Evolutionary conservation across 2,888 invertebrate genomes (phyloP), one percentile per base, ranked within the genome.

Genomic region (Athalia rosae): DNA sequence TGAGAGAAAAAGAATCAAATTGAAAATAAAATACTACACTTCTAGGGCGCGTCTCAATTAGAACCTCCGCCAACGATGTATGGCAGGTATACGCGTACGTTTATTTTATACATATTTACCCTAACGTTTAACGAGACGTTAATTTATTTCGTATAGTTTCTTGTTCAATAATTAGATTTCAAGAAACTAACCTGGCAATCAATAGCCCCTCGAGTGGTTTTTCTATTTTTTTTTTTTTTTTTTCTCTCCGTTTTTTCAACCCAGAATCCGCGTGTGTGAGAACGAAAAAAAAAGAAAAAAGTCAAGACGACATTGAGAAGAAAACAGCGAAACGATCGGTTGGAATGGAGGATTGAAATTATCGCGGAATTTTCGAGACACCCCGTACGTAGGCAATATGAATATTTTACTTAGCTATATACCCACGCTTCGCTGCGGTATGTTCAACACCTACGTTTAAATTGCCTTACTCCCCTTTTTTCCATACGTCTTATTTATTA

Each of bases 391-490:
- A 28, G 28, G 28, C 28, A 28, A 28, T 28, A 28, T 28, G 28
- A 28, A 28, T 28, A 28, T 28, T 28, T 28, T 28, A 28, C 28
- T 28, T 28, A 28, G 28, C 28, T 28, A 28, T 28, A 74, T 74
- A 74, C 74, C 74, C 74, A 74, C 74, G 74, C 85, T 88, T 28
- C 28, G 28, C 88, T 85, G 88, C 88, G 88, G 88, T 87, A 88
- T 88, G 88, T 88, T 88, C 88, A 84, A 89, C 88, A 88, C 88
- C 88, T 88, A 88, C 88, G 88, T 86, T 87, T 86, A 86, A n/a
- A 64, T 8, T 50, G 74, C 59, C 62, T 28, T 28, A 28, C 28
- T 28, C 28, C 28, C 28, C 28, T 28, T 28, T 28, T 28, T 28
- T 28, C 28, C 28, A 28, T 28, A 28, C 28, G 28, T 28, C 28